Percentiles rank a stretch among this genome's conserved stretches.
Evolutionary conservation across 1,140 invertebrate species (phyloP).

Genomic region (Magallana angulata): DNA sequence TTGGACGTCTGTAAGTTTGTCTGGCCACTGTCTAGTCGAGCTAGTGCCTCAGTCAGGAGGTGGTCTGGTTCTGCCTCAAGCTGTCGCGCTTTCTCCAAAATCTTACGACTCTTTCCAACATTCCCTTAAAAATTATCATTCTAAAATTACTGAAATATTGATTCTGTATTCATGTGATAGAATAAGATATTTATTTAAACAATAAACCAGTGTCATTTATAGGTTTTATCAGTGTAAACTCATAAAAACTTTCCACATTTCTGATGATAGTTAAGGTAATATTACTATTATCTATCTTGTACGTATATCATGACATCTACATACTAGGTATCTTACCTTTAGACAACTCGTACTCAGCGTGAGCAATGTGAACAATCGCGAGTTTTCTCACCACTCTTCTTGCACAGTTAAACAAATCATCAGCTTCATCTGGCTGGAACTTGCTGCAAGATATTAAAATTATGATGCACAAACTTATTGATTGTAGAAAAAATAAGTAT

Average conservation of each 20-base stretch:
- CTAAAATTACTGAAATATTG: not conserved
- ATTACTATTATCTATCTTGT: too few species aligned
- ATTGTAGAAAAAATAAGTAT: not conserved
- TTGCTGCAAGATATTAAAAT: conserved; percentile 46
- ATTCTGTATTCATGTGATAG: too few species aligned
- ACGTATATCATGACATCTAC: too few species aligned
- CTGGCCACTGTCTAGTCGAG: conserved; percentile 58
- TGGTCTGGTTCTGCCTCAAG: conserved; percentile 60
- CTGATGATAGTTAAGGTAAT: too few species aligned
- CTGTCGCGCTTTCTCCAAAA: conserved; percentile 65
- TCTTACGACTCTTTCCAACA: conserved; percentile 61
- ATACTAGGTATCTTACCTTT: not conserved
- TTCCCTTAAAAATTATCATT: conserved; percentile 57
- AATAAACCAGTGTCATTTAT: too few species aligned
- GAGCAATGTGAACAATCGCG: conserved; percentile 67
- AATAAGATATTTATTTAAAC: too few species aligned
- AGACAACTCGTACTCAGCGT: conserved; percentile 67
- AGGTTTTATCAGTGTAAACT: too few species aligned
- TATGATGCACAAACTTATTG: too few species aligned
- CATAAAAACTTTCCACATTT: too few species aligned
- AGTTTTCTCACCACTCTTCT: conserved; percentile 55
- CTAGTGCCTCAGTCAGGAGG: conserved; percentile 55
- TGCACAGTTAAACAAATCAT: conserved; percentile 64
- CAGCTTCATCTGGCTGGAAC: conserved; percentile 63
- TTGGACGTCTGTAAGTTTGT: not conserved